phyloP scores from a whole-genome alignment of 2,113 vertebrate species.

The Dendropsophus ebraccatus region DNA sequence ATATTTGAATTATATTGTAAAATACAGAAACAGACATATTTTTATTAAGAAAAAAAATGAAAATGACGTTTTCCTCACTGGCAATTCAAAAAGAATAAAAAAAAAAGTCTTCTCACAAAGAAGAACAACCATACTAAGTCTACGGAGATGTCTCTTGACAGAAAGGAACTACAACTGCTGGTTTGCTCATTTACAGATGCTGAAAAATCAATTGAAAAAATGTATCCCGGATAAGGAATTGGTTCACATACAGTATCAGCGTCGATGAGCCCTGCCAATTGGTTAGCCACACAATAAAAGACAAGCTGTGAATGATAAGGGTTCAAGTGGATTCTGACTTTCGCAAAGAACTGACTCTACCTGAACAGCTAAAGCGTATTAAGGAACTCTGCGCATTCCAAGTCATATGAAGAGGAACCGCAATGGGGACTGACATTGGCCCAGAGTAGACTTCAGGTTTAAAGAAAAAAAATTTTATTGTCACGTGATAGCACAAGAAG shows the following conservation, averaged over 20 bases:
- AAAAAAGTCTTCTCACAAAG: slow-evolving; percentile 69
- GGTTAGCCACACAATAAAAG: slow-evolving; percentile 61
- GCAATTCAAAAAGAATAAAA: slow-evolving; percentile 60
- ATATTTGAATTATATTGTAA: slow-evolving; percentile 99
- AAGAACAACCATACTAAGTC: slow-evolving; percentile 61
- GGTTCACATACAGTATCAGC: slow-evolving; percentile 56
- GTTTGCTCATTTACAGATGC: neutral
- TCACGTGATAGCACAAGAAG: slow-evolving; percentile 76
- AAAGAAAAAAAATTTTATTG: slow-evolving; percentile 67
- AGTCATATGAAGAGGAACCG: slow-evolving; percentile 30
- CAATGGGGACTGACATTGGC: slow-evolving; percentile 61
- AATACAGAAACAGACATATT: slow-evolving; percentile 99
- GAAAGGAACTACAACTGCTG: slow-evolving; percentile 61
- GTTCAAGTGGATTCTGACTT: slow-evolving; percentile 53
- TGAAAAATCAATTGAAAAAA: slow-evolving; percentile 41
- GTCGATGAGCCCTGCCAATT: slow-evolving; percentile 58
- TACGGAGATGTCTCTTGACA: slow-evolving; percentile 61
- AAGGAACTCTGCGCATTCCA: slow-evolving; percentile 61
- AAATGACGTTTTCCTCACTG: slow-evolving; percentile 84
- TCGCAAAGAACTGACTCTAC: slow-evolving; percentile 62
- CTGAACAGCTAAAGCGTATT: slow-evolving; percentile 59
- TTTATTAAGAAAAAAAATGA: slow-evolving; percentile 87
- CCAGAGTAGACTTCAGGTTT: slow-evolving; percentile 62
- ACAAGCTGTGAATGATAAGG: slow-evolving; percentile 59
- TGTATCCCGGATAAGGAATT: slow-evolving; percentile 50